Evolutionary conservation across 2,113 vertebrate species (phyloP), one percentile per base, ranked within the genome.

Genomic region (Colius striatus): DNA sequence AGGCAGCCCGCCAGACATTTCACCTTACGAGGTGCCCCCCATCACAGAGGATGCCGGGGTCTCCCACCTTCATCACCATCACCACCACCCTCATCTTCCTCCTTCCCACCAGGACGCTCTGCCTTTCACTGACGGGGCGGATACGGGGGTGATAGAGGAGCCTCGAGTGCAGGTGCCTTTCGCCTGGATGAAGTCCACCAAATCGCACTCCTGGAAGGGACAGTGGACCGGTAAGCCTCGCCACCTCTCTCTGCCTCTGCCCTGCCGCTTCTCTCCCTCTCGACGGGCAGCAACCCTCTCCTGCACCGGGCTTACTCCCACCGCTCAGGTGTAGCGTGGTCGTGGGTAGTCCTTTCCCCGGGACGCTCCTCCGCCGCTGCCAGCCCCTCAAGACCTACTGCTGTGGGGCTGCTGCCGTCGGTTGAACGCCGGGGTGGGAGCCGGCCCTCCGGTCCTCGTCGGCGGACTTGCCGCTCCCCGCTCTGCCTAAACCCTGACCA

Each of bases 161-260:
- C 97, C 98, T 78, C 98, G 98, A 73, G 97, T 97, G 80, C 98
- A 98, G 79, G 97, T 99, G 72, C 99, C 99, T 36, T 99, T 99
- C 88, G 99, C 99, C 13, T 99, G 99, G 99, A 99, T 99, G 99
- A 99, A 99, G 97, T 99, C 98, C 70, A 99, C 99, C 43, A 99
- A 99, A 90, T 99, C 99, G 48, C 99, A 99, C 81, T 93, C 98
- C 68, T 99, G 99, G 99, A 99, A 99, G 95, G 98, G 98, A 82
- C 99, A 99, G 94, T 99, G 99, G 99, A 86, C 99, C 97, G 99
- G 99, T 99, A 99, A 98, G 98, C 30, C 54, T 30, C 21, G 5
- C 17, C 23, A 43, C 51, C 55, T 45, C 27, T 13, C 38, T 55
- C 45, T 30, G 27, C 13, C 6, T 7, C 47, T 74, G 15, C 22